Percentiles rank a stretch among this genome's conserved stretches.
These are phyloP conservation scores for Heptranchias perlo DNA, from an alignment of 2,113 vertebrate species.

Conservation along the genomic window DNA sequence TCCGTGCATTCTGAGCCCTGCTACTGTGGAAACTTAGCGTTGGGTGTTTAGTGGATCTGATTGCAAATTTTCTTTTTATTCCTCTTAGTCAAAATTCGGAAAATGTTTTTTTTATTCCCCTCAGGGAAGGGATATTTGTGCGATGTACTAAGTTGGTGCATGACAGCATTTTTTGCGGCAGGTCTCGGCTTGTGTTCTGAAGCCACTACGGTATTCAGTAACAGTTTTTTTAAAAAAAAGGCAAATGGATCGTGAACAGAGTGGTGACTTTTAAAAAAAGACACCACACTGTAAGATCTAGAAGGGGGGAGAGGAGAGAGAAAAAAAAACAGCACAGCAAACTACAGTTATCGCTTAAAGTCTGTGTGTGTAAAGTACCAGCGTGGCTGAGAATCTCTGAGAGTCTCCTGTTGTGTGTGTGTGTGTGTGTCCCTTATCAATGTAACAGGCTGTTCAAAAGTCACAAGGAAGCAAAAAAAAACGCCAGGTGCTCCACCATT, in stretches of 20 bases:
- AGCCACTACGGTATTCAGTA: neutral
- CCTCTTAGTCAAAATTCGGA: too few species aligned
- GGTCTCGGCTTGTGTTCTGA: neutral
- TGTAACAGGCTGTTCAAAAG: neutral
- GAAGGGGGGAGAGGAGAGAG: constrained; percentile 26
- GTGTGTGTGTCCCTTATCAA: neutral
- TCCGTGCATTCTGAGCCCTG: neutral
- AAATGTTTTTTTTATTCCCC: neutral
- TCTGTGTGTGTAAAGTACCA: neutral
- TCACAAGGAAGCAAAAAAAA: neutral
- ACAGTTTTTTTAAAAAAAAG: neutral
- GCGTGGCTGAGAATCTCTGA: too few species aligned
- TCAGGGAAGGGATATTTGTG: neutral
- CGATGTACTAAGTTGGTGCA: neutral
- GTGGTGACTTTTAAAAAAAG: neutral
- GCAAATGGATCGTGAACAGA: neutral
- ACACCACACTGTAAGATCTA: constrained; percentile 36
- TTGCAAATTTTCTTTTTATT: neutral
- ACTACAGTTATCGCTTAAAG: constrained; percentile 41
- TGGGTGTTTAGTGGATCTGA: neutral
- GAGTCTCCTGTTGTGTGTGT: too few species aligned
- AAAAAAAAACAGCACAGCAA: constrained; percentile 39
- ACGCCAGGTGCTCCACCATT: neutral
- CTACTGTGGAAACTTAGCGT: neutral
- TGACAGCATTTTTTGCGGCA: constrained; percentile 9